These are phyloP conservation scores for Trichogramma evanescens DNA, from an alignment of 2,888 invertebrate genomes.

Conservation along the genomic window DNA sequence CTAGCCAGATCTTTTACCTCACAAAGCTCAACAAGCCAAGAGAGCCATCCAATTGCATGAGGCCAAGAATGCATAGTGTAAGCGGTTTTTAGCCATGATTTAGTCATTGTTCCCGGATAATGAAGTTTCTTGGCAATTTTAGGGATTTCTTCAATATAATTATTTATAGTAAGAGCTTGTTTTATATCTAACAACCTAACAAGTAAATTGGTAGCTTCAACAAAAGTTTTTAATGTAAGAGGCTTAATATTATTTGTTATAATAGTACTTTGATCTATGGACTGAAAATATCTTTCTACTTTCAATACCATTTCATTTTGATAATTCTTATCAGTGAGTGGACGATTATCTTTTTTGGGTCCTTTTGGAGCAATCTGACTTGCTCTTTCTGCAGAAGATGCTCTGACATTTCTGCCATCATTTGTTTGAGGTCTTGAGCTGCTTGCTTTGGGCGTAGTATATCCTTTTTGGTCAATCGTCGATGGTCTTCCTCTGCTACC, in stretches of 20 bases:
- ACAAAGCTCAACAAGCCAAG: constrained; percentile 51
- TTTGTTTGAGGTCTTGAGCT: constrained; percentile 8
- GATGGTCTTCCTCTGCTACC: constrained; percentile 12
- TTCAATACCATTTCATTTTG: constrained; percentile 35
- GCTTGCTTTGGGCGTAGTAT: constrained; percentile 19
- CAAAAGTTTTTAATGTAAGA: constrained; percentile 38
- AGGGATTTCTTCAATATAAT: constrained; percentile 49
- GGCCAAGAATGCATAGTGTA: constrained; percentile 56
- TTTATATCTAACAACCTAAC: constrained; percentile 32
- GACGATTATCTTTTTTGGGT: constrained; percentile 36
- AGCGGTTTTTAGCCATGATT: constrained; percentile 56
- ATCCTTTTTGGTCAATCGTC: constrained; percentile 16
- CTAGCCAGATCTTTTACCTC: constrained; percentile 41
- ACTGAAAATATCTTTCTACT: constrained; percentile 35
- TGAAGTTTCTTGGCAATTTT: constrained; percentile 50
- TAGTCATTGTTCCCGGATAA: constrained; percentile 53
- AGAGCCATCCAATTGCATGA: constrained; percentile 53
- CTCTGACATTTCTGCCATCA: constrained; percentile 25
- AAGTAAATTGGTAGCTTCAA: constrained; percentile 33
- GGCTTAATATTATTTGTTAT: constrained; percentile 38
- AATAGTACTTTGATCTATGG: constrained; percentile 26
- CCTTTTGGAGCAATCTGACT: constrained; percentile 29
- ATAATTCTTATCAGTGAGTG: constrained; percentile 36
- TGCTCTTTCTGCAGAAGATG: constrained; percentile 37
- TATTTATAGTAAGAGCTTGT: constrained; percentile 29